Conservation (phyloP, 1,140 invertebrate species). For the Drosophila subpulchrella region DNA sequence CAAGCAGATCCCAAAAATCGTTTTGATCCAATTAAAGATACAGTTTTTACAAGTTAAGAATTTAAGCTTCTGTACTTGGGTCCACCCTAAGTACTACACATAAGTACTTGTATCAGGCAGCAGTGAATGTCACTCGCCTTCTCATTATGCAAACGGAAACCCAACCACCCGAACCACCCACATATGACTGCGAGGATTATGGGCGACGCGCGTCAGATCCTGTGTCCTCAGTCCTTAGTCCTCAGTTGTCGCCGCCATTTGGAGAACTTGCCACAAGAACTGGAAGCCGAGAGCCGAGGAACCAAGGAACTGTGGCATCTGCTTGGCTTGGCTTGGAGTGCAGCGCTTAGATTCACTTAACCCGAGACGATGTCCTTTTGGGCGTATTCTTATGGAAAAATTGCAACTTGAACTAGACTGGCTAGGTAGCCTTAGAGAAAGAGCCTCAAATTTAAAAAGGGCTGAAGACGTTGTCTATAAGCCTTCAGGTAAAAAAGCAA, state of each 20-base stretch:
- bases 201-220: constrained; percentile 12
- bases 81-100: not conserved
- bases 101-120: constrained; percentile 8
- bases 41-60: not conserved
- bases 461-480: not conserved
- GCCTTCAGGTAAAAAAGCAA: no score
- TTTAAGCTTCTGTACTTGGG: not conserved
- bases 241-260: constrained; percentile 20
- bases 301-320: constrained; percentile 44
- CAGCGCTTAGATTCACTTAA: constrained; percentile 63
- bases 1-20: no score
- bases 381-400: constrained; percentile 55
- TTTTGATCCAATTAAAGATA: not conserved
- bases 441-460: constrained; percentile 6
- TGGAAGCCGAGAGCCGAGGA: constrained; percentile 24
- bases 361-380: constrained; percentile 50
- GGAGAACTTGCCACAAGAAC: constrained; percentile 28
- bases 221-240: constrained; percentile 8
- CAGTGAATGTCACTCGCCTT: constrained; percentile 8
- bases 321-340: constrained; percentile 56
- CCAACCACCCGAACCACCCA: constrained; percentile 2
- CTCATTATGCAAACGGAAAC: constrained; percentile 45
- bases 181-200: constrained; percentile 38
- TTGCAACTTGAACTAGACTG: constrained; percentile 44
- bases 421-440: not conserved